Evolutionary conservation across 2,888 invertebrate species (phyloP).

Genomic region (Pardosa pseudoannulata): DNA sequence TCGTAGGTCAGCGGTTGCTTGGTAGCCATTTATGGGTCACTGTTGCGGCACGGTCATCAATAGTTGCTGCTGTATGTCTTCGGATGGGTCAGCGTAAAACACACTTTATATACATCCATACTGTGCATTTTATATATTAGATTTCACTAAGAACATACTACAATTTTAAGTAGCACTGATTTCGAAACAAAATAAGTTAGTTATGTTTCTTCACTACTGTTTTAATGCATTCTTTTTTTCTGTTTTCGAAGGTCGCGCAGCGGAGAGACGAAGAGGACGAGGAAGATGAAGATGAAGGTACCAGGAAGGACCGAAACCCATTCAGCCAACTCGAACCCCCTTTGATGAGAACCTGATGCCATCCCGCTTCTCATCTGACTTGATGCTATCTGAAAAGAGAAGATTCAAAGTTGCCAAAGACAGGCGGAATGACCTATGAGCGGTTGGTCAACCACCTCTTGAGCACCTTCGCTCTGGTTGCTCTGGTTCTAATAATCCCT

Average conservation of each 20-base stretch:
- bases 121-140: no score
- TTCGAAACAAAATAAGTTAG: no score
- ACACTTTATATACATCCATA: no score
- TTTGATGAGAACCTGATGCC: conserved; percentile 16
- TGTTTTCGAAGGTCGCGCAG: conserved; percentile 69
- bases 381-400: background rate
- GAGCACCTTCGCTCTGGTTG: conserved; percentile 2
- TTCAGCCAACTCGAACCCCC: conserved; percentile 23
- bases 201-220: no score
- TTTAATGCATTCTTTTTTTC: no score
- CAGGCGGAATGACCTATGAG: background rate
- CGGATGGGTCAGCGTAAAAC: no score
- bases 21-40: no score
- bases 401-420: conserved; percentile 6
- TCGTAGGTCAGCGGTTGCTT: no score
- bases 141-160: no score
- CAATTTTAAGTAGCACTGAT: no score
- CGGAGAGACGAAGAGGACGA: conserved; percentile 62
- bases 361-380: background rate
- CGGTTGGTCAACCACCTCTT: background rate
- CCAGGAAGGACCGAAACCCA: background rate
- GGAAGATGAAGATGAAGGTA: conserved; percentile 42
- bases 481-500: conserved; percentile 32
- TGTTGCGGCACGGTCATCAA: no score
- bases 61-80: no score